Conservation (phyloP, 1,140 invertebrate genomes). For the Eupristina koningsbergeri region DNA sequence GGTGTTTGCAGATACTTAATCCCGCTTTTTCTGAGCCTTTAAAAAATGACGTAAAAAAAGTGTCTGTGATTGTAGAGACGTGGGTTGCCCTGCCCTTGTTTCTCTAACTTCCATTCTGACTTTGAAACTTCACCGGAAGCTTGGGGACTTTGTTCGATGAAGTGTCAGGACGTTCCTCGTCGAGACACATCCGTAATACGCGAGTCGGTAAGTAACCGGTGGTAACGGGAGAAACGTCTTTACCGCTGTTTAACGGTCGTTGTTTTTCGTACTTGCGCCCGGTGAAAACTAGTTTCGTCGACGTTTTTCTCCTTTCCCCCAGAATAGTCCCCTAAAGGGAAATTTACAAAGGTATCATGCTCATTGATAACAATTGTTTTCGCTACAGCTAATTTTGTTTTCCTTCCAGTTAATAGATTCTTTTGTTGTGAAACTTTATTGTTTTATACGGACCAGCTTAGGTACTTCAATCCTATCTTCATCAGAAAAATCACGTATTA, state of each 20-base stretch:
- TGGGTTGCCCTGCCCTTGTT: not conserved
- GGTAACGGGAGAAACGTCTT: conserved; percentile 73
- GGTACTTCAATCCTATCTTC: not conserved
- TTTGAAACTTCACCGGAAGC: not conserved
- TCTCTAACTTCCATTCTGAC: not conserved
- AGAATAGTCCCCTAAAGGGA: conserved; percentile 60
- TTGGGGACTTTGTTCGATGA: not conserved
- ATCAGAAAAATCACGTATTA: too few relatives aligned
- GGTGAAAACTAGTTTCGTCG: conserved; percentile 72
- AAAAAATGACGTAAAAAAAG: not conserved
- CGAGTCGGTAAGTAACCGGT: conserved; percentile 14
- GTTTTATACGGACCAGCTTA: not conserved
- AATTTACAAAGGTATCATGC: conserved; percentile 51
- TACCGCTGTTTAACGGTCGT: conserved; percentile 74
- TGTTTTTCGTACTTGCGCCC: conserved; percentile 68
- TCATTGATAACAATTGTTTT: conserved; percentile 49
- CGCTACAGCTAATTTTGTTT: conserved; percentile 70
- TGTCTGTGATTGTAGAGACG: not conserved
- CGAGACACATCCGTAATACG: not conserved
- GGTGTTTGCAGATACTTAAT: not conserved
- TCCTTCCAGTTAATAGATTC: not conserved
- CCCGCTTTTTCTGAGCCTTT: not conserved
- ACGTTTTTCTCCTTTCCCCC: conserved; percentile 67
- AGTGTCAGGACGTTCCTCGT: conserved; percentile 6
- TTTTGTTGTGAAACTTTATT: not conserved